phyloP scores from a whole-genome alignment of 2,113 vertebrate genomes.

The Sinocyclocheilus anshuiensis region DNA sequence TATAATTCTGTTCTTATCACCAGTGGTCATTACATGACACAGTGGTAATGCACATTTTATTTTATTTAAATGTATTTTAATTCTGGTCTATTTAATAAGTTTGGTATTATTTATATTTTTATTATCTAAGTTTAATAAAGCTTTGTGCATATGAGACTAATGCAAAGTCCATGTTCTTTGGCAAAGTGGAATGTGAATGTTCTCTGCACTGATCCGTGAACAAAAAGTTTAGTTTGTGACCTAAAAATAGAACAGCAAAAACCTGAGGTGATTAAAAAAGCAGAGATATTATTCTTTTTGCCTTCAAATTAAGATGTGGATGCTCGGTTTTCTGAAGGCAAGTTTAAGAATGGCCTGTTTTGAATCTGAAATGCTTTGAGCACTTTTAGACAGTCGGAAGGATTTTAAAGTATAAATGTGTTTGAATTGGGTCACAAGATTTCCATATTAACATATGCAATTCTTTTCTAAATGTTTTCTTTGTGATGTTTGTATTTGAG shows the following conservation, averaged over 20 bases:
- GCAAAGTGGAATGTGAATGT: neutral
- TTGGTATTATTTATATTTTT: neutral
- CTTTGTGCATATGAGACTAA: neutral
- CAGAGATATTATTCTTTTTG: neutral
- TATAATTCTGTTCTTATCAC: neutral
- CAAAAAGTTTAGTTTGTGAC: neutral
- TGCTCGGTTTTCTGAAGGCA: neutral
- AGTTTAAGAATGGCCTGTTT: neutral
- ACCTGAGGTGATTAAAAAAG: neutral
- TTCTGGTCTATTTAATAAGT: neutral
- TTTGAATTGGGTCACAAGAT: neutral
- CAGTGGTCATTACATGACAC: neutral
- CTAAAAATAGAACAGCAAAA: neutral
- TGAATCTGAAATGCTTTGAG: neutral
- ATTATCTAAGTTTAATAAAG: neutral
- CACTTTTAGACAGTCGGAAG: neutral
- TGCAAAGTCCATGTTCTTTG: constrained; percentile 3
- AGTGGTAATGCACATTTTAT: neutral
- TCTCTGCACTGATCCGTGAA: neutral
- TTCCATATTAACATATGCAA: neutral
- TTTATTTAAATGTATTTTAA: neutral
- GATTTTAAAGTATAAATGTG: neutral
- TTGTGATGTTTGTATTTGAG: neutral
- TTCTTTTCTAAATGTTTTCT: neutral
- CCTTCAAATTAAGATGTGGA: neutral